Base-by-base conservation (phyloP, 2,113 vertebrate genomes). In the Chrysemys picta region DNA sequence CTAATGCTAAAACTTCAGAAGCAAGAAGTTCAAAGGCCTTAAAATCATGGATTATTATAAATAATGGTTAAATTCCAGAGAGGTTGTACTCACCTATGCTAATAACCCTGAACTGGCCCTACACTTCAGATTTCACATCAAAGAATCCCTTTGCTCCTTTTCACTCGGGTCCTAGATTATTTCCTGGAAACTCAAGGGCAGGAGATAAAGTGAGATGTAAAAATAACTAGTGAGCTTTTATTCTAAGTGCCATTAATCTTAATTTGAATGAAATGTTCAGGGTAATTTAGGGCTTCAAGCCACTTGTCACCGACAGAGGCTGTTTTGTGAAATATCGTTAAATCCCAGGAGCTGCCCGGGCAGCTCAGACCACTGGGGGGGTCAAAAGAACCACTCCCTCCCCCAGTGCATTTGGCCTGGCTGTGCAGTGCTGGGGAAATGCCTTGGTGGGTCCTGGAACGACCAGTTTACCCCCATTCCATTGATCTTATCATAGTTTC, bases 141-240 rank as follows among this genome's bases (percentile, higher is more conserved):
- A 42, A 89, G 80, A 21, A 0, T 54, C 82, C 47, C 6, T 62
- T 56, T 8, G 4, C 29, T 13, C 11, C 22, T 57, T 89, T 72
- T 72, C 16, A 1, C 42, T 59, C 82, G 0, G 1, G 29, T 16
- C 75, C 42, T 19, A 8, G 38, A 50, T 29, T 31, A 54, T 84
- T 69, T 8, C 31, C 3, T 4, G 29, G 59, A 49, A 79, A 16
- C 0, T 7, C n/a, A 84, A 52, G 17, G 0, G 13, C 10, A 13
- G 5, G 84, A 27, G 16, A 5, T 1, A 45, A 13, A 50, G 50
- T 8, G 16, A 29, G 75, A 27, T 1, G 0, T 10, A n/a, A 53
- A 82, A 0, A 0, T 16, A 0, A 13, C n/a, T 0, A 0, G 0
- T 35, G 19, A 29, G 79, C 7, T 59, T 80, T 52, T 17, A 16